Evolutionary conservation across 2,113 vertebrate genomes (phyloP), one percentile per base, ranked within the genome.

Genomic region (Telmatochromis bifrenatus): DNA sequence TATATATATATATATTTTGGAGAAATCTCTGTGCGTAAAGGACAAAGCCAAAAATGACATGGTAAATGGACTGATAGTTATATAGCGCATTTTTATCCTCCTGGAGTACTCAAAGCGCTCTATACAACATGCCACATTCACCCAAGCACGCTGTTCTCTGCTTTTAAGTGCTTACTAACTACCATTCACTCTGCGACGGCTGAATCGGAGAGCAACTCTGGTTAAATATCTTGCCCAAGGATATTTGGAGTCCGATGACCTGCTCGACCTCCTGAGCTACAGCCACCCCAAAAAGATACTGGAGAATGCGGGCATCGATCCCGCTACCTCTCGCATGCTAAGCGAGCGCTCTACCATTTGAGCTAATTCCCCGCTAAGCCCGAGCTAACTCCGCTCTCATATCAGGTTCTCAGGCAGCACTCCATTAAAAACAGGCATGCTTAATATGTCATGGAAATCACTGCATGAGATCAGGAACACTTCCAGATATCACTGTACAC

Each of bases 291-390:
- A 31, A 58, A 56, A 0, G 12, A 9, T 5, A 19, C 1, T 95
- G 93, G 91, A 95, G 93, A 90, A 94, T 91, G 92, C 89, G 82
- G 94, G 93, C 79, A 93, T 94, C 60, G 81, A 94, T 91, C 95
- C 95, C 94, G 92, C 96, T 96, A 96, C 96, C 93, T 96, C 87
- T 93, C 96, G 92, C 96, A 96, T 95, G 91, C 95, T 95, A 96
- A 97, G 96, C 92, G 95, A 96, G 92, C 94, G 95, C 96, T 96
- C 95, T 96, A 96, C 95, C 93, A 96, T 96, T 94, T 97, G 92
- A 96, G 95, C 95, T 94, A 92, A 96, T 96, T 94, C 94, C 62
- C 12, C 55, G 26, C 1, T 11, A 11, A 0, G 1, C 4, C 2
- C 0, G 0, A 11, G 0, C 0, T 0, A 2, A 11, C 3, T 11